A percentile compares a stretch with the other conserved stretches of the same genome.
Conservation (phyloP, 2,797 vertebrate genomes). For the Tapera naevia region DNA sequence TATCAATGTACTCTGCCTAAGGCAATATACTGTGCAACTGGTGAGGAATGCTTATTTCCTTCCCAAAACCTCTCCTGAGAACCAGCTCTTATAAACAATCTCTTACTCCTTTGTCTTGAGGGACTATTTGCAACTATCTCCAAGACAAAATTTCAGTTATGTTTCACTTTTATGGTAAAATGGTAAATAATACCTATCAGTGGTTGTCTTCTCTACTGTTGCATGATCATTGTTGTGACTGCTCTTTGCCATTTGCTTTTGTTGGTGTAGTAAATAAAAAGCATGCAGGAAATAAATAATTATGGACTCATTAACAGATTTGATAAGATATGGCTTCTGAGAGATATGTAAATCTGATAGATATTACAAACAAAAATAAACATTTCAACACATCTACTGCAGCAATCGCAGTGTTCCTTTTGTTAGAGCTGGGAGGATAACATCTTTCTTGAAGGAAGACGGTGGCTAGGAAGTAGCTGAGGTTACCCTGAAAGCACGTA, state of each 20-base stretch:
- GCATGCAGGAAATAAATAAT: not conserved
- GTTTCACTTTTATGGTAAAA: slow-evolving; percentile 19
- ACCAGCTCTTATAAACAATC: slow-evolving; percentile 48
- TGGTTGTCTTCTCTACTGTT: not conserved
- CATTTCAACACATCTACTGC: not conserved
- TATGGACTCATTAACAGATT: not conserved
- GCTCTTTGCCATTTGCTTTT: not conserved
- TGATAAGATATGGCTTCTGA: slow-evolving; percentile 1
- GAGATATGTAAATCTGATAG: not conserved
- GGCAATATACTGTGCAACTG: slow-evolving; percentile 69
- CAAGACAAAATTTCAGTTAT: slow-evolving; percentile 11
- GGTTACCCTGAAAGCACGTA: not conserved
- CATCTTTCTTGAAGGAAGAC: not conserved
- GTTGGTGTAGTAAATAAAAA: not conserved
- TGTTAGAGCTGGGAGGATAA: not conserved
- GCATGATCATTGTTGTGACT: not conserved
- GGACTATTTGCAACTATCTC: slow-evolving; percentile 5
- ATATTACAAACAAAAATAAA: not conserved
- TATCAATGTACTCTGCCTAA: slow-evolving; percentile 59
- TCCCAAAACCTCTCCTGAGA: slow-evolving; percentile 67
- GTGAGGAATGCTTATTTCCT: slow-evolving; percentile 71
- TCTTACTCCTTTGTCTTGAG: slow-evolving; percentile 41
- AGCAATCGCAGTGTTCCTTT: not conserved
- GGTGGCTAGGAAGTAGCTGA: not conserved
- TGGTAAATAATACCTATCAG: not conserved